Conservation (phyloP, 1,140 invertebrate genomes). For the Ectropis grisescens region DNA sequence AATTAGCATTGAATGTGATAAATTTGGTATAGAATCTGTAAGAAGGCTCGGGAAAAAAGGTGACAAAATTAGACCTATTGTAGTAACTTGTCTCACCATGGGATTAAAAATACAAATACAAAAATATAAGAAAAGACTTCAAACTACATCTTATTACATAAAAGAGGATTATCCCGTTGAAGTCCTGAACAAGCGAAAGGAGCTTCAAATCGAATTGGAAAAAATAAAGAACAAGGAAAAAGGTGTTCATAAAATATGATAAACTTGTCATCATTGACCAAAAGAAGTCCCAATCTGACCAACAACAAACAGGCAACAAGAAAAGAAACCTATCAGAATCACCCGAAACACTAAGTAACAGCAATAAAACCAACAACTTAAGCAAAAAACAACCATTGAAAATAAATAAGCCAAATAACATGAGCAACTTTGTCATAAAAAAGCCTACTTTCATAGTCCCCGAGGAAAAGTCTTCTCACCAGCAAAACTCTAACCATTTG, state of each 20-base stretch:
- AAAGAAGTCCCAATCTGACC: background rate
- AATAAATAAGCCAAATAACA: too few relatives aligned
- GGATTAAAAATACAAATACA: constrained; percentile 17
- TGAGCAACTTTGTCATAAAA: too few relatives aligned
- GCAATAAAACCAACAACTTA: too few relatives aligned
- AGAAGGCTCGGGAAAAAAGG: too few relatives aligned
- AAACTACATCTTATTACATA: constrained; percentile 17
- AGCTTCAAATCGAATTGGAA: constrained; percentile 11
- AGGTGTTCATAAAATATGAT: constrained; percentile 15
- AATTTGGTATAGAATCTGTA: too few relatives aligned
- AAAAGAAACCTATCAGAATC: constrained; percentile 10
- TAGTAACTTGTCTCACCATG: constrained; percentile 15
- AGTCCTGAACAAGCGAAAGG: constrained; percentile 16
- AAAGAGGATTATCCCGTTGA: constrained; percentile 23
- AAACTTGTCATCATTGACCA: constrained; percentile 7
- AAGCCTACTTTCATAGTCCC: background rate
- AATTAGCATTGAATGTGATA: too few relatives aligned
- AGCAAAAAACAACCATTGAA: too few relatives aligned
- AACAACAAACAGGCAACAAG: constrained; percentile 6
- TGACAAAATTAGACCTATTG: constrained; percentile 3
- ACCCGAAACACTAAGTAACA: too few relatives aligned
- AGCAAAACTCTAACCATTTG: constrained; percentile 6
- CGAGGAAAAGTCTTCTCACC: constrained; percentile 1
- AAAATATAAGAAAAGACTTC: constrained; percentile 14
- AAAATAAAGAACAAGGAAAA: constrained; percentile 11